A percentile compares a stretch with the other conserved stretches of the same genome.
Conservation (phyloP, 2,797 vertebrate species). For the Sebastes hopkinsi region DNA sequence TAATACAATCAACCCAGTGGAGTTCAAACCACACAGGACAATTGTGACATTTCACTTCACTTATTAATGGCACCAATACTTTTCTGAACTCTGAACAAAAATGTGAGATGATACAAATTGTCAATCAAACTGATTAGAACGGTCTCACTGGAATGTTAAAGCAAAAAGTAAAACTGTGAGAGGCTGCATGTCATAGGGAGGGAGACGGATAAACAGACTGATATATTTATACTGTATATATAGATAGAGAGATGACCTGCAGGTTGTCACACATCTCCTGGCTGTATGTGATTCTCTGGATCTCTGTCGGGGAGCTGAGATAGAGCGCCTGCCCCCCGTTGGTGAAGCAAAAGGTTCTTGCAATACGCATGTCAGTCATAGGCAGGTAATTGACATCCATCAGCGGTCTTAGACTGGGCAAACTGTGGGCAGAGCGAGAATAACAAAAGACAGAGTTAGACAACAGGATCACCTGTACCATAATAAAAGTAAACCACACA, state of each 20-base stretch:
- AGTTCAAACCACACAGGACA: constrained; percentile 61
- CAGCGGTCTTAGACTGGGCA: constrained; percentile 95
- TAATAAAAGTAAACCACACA: too few relatives aligned
- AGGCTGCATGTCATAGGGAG: neutral
- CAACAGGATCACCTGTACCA: neutral
- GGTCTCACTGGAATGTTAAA: neutral
- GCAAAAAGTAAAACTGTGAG: neutral
- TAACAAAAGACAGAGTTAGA: constrained; percentile 6
- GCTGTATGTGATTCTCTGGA: constrained; percentile 97
- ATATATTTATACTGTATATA: neutral
- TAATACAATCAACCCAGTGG: constrained; percentile 42
- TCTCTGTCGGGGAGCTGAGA: constrained; percentile 96
- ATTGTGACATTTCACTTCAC: constrained; percentile 66
- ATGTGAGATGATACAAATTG: neutral
- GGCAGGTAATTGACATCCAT: constrained; percentile 97
- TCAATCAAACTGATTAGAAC: neutral
- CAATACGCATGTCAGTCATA: constrained; percentile 97
- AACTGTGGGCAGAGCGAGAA: constrained; percentile 75
- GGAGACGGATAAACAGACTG: neutral
- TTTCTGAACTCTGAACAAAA: neutral
- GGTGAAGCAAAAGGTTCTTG: constrained; percentile 98
- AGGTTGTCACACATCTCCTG: constrained; percentile 98
- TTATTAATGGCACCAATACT: constrained; percentile 9
- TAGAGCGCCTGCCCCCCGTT: constrained; percentile 96
- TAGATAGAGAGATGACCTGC: constrained; percentile 82